phyloP scores from a whole-genome alignment of 2,797 vertebrate species.

The Gila robusta region DNA sequence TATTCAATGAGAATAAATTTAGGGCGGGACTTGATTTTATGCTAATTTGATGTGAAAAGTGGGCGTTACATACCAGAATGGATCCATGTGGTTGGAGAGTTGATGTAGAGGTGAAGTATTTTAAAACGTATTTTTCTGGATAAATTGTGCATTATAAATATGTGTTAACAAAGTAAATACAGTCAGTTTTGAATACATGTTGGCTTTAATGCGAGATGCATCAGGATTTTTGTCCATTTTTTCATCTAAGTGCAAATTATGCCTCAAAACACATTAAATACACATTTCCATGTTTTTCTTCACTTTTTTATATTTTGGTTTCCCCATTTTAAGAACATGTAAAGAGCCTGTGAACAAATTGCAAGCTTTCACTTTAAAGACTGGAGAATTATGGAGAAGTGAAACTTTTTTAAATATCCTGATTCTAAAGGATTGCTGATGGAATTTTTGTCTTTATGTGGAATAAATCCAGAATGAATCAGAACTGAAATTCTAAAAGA shows the following conservation, averaged over 20 bases:
- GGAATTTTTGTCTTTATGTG: background rate
- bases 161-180: background rate
- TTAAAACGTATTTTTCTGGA: background rate
- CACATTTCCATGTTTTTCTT: slow-evolving; percentile 36
- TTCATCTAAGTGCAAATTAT: slow-evolving; percentile 4
- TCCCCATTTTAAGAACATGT: background rate
- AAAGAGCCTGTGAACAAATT: slow-evolving; percentile 19
- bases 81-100: background rate
- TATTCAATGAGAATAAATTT: background rate
- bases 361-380: background rate
- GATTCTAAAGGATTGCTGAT: background rate
- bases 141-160: background rate
- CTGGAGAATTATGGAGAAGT: background rate
- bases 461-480: background rate
- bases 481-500: background rate
- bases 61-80: background rate
- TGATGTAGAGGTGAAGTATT: slow-evolving; percentile 1
- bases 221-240: background rate
- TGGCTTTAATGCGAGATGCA: background rate
- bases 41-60: background rate
- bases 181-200: background rate
- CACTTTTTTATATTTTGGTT: background rate
- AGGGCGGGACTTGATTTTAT: background rate
- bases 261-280: slow-evolving; percentile 8
- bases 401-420: background rate